phyloP scores from a whole-genome alignment of 2,888 invertebrate species.

The Galeruca laticollis region DNA sequence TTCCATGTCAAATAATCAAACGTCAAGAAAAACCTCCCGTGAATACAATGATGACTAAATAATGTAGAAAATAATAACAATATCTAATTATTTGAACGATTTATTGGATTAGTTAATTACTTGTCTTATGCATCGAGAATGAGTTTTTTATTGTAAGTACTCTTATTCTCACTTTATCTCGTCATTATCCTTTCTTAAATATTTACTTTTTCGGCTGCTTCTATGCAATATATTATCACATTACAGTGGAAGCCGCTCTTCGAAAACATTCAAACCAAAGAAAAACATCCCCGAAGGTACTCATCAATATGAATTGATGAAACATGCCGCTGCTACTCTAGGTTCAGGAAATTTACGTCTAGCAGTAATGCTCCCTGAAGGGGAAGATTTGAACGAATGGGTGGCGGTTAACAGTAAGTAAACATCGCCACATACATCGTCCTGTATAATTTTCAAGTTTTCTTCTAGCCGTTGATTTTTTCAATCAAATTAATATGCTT shows the following conservation, averaged over 20 bases:
- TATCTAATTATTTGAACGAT: background rate
- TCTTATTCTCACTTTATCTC: slow-evolving; percentile 6
- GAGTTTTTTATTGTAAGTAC: slow-evolving; percentile 76
- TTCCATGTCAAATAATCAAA: background rate
- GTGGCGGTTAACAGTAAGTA: slow-evolving; percentile 98
- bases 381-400: slow-evolving; percentile 99
- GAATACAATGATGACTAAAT: background rate
- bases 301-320: slow-evolving; percentile 99
- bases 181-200: slow-evolving; percentile 2
- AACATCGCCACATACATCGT: background rate
- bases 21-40: background rate
- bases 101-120: background rate
- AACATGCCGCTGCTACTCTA: slow-evolving; percentile 97
- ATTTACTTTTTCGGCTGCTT: slow-evolving; percentile 15
- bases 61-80: slow-evolving; percentile 3
- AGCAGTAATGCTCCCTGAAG: slow-evolving; percentile 97
- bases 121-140: slow-evolving; percentile 35
- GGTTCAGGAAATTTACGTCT: slow-evolving; percentile 96
- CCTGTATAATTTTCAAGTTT: slow-evolving; percentile 2
- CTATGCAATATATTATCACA: slow-evolving; percentile 17
- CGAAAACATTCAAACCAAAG: slow-evolving; percentile 98
- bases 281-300: slow-evolving; percentile 99
- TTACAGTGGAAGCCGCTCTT: slow-evolving; percentile 87
- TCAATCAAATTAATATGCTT: slow-evolving; percentile 99
- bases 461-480: slow-evolving; percentile 95